Percentiles rank a stretch among this genome's conserved stretches.
phyloP scores from a whole-genome alignment of 2,797 vertebrate genomes.

The Gobio occitaniae region DNA sequence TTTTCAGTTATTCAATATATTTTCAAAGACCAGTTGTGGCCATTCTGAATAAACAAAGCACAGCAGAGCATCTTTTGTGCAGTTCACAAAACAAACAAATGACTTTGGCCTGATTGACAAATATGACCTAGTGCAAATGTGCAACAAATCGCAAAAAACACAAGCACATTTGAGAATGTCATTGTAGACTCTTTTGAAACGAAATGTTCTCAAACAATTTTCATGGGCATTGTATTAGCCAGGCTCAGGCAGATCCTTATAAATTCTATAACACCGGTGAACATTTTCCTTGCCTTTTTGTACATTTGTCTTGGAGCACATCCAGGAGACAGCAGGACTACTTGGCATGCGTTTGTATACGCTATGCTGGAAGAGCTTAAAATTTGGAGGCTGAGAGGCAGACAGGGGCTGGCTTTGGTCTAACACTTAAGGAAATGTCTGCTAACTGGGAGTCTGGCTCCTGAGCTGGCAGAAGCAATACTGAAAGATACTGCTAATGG shows the following conservation, averaged over 20 bases:
- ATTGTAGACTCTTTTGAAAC: conserved; percentile 9
- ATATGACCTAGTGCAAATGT: background rate
- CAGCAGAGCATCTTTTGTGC: background rate
- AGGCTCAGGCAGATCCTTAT: conserved; percentile 58
- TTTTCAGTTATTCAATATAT: background rate
- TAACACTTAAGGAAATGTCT: conserved; percentile 76
- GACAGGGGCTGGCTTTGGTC: conserved; percentile 61
- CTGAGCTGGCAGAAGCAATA: conserved; percentile 62
- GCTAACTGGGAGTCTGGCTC: conserved; percentile 65
- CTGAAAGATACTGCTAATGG: conserved; percentile 62
- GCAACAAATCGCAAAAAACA: background rate
- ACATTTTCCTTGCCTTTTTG: conserved; percentile 69
- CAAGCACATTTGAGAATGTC: background rate
- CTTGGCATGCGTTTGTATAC: conserved; percentile 66
- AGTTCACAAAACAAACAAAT: conserved; percentile 13
- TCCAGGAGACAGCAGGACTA: conserved; percentile 77
- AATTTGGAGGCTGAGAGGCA: conserved; percentile 65
- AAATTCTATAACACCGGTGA: conserved; percentile 66
- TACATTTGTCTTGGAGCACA: conserved; percentile 73
- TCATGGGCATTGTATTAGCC: conserved; percentile 65
- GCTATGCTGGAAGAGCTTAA: conserved; percentile 67
- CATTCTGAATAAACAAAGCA: background rate
- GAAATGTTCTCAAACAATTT: conserved; percentile 37
- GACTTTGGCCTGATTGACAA: background rate
- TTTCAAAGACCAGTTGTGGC: conserved; percentile 16